Evolutionary conservation across 2,797 vertebrate genomes (phyloP).

Genomic region (Myotis daubentonii): DNA sequence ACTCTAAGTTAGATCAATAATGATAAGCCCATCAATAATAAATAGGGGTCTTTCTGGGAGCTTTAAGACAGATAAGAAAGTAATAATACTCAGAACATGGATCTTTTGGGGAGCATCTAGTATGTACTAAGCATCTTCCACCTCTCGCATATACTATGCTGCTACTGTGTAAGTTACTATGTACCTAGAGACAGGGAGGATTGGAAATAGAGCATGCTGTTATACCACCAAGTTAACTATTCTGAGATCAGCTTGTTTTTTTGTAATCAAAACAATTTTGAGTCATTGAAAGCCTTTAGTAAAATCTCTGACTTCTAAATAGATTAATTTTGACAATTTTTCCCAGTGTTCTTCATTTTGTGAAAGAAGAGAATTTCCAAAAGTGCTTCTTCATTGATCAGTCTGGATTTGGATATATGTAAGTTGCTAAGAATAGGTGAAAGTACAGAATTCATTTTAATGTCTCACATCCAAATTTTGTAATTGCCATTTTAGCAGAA

Average conservation of each 20-base stretch:
- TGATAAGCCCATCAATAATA: background rate
- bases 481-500: background rate
- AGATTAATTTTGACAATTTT: background rate
- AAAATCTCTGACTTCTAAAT: background rate
- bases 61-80: background rate
- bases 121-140: background rate
- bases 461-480: background rate
- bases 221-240: background rate
- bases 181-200: background rate
- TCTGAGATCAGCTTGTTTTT: background rate
- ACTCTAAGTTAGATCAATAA: background rate
- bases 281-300: background rate
- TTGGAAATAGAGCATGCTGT: background rate
- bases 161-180: background rate
- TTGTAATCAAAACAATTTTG: background rate
- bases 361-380: background rate
- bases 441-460: background rate
- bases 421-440: background rate
- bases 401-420: background rate
- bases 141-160: background rate
- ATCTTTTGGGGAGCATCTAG: background rate
- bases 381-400: background rate
- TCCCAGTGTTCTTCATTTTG: background rate
- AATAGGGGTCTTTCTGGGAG: background rate
- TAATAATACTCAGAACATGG: background rate